These are phyloP conservation scores for Pharmacophagus antenor DNA, from an alignment of 2,888 invertebrate genomes.

Conservation along the genomic window DNA sequence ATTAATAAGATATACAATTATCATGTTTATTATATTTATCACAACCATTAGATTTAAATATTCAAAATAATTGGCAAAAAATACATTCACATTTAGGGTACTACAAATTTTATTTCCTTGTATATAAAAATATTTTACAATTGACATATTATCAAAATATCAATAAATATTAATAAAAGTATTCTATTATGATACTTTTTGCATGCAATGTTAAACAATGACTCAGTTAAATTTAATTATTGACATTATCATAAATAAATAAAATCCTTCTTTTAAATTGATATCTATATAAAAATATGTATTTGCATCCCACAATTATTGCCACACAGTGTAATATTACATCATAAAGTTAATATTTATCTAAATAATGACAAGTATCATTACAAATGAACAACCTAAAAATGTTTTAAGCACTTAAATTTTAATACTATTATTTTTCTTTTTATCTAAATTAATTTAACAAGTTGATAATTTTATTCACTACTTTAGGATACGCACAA, in stretches of 20 bases:
- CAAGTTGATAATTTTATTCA: too few relatives aligned
- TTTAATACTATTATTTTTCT: background rate
- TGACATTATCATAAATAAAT: background rate
- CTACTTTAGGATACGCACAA: background rate
- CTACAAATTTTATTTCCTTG: slow-evolving; percentile 25
- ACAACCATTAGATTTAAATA: slow-evolving; percentile 3
- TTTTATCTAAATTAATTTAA: too few relatives aligned
- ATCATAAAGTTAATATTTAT: background rate
- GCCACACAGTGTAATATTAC: background rate
- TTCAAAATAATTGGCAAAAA: slow-evolving; percentile 23
- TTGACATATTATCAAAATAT: slow-evolving; percentile 11
- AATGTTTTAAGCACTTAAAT: too few relatives aligned
- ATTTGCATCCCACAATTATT: background rate
- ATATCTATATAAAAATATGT: background rate
- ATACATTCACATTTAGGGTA: slow-evolving; percentile 25
- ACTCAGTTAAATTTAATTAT: background rate
- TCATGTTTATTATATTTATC: background rate
- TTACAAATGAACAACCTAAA: too few relatives aligned
- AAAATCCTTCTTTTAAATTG: background rate
- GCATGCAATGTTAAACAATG: slow-evolving; percentile 6
- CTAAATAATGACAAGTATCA: background rate
- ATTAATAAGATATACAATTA: background rate
- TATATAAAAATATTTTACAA: slow-evolving; percentile 23
- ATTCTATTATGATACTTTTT: too few relatives aligned
- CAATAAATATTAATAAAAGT: too few relatives aligned